phyloP scores from a whole-genome alignment of 2,888 invertebrate species.

The Drosophila bunnanda region DNA sequence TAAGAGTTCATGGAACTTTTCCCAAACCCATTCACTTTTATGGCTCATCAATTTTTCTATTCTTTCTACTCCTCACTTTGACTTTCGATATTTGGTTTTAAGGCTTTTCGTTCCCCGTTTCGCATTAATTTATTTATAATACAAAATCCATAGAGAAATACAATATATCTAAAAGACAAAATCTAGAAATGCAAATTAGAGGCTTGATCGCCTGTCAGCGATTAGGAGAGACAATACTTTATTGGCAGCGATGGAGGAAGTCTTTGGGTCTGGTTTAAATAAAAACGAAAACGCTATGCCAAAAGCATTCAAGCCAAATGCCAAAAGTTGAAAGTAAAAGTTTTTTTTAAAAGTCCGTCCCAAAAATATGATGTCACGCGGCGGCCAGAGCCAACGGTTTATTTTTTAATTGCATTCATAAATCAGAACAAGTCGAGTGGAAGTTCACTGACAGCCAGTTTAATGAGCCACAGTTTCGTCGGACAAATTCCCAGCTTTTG shows the following conservation, averaged over 20 bases:
- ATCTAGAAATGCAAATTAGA: constrained; percentile 72
- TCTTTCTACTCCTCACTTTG: constrained; percentile 7
- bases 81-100: constrained; percentile 37
- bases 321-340: constrained; percentile 75
- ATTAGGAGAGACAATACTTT: constrained; percentile 33
- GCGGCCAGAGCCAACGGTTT: constrained; percentile 33
- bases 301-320: constrained; percentile 55
- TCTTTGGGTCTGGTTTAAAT: constrained; percentile 45
- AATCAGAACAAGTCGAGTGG: constrained; percentile 38
- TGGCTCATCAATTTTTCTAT: constrained; percentile 31
- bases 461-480: constrained; percentile 29
- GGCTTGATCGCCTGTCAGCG: constrained; percentile 44
- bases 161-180: constrained; percentile 52
- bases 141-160: constrained; percentile 26
- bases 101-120: constrained; percentile 5
- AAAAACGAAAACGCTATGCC: constrained; percentile 60
- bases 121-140: constrained; percentile 34
- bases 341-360: constrained; percentile 35
- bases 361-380: constrained; percentile 31
- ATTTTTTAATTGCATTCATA: constrained; percentile 39
- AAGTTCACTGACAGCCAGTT: constrained; percentile 33
- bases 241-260: constrained; percentile 22
- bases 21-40: constrained; percentile 47
- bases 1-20: constrained; percentile 50
- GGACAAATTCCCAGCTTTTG: constrained; percentile 42